A percentile compares a stretch with the other conserved stretches of the same genome.
These are phyloP conservation scores for Leontopithecus rosalia DNA, from an alignment of 2,797 vertebrate species.

Conservation along the genomic window DNA sequence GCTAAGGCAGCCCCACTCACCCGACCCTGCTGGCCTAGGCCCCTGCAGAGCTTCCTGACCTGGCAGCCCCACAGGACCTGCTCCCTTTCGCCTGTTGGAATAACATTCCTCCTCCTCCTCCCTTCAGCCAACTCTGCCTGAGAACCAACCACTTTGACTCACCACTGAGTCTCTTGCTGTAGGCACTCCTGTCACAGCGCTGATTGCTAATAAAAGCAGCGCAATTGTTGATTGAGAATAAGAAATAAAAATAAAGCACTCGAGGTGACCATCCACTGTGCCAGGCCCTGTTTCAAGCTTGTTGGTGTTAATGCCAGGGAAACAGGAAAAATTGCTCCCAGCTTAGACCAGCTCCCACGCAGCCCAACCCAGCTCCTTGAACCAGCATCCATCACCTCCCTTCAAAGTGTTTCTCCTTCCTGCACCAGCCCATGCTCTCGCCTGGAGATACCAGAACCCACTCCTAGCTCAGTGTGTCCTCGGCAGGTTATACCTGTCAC, in stretches of 20 bases:
- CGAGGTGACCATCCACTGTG: constrained; percentile 57
- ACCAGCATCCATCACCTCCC: constrained; percentile 41
- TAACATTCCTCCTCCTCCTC: not conserved
- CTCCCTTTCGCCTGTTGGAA: not conserved
- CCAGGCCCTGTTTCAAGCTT: constrained; percentile 64
- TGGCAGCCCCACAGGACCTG: not conserved
- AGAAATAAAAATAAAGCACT: constrained; percentile 68
- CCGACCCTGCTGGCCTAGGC: not conserved
- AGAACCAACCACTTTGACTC: not conserved
- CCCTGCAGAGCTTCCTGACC: not conserved
- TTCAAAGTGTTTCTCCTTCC: not conserved
- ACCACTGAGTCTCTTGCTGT: not conserved
- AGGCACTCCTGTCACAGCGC: not conserved
- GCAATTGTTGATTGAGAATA: constrained; percentile 62
- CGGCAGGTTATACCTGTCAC: not conserved
- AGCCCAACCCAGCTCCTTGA: not conserved
- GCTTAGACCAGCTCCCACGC: constrained; percentile 1
- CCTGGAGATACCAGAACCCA: not conserved
- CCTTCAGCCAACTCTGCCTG: not conserved
- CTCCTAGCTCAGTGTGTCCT: not conserved
- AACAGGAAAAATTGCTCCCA: constrained; percentile 57
- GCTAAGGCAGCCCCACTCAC: not conserved
- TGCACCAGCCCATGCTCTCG: not conserved
- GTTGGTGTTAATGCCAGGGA: constrained; percentile 38
- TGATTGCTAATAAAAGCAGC: constrained; percentile 66